phyloP scores from a whole-genome alignment of 2,797 vertebrate genomes.

The Delichon dasypus region DNA sequence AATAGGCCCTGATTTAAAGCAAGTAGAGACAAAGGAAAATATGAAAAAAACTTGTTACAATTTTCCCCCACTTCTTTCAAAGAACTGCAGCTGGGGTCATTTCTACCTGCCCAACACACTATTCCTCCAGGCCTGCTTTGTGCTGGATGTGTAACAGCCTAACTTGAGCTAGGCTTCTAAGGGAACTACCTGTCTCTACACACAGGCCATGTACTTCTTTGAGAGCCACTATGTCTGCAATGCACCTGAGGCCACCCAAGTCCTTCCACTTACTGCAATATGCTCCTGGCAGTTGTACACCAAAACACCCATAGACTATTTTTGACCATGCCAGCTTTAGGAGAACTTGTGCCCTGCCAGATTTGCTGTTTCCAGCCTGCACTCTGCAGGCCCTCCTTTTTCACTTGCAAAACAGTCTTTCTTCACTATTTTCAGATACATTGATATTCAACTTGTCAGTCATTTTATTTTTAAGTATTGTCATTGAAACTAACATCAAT shows the following conservation, averaged over 20 bases:
- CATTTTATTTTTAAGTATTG: not conserved
- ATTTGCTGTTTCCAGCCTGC: not conserved
- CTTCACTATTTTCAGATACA: not conserved
- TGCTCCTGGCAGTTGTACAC: not conserved
- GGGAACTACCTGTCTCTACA: not conserved
- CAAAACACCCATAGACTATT: not conserved
- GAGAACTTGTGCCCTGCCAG: not conserved
- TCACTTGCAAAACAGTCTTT: no score
- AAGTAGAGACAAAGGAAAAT: not conserved
- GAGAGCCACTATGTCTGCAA: not conserved
- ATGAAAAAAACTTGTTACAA: not conserved
- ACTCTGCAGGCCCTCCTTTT: not conserved
- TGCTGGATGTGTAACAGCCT: not conserved
- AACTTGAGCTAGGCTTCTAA: not conserved
- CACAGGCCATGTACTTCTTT: not conserved
- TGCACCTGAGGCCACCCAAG: not conserved
- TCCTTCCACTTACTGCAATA: not conserved
- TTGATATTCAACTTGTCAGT: not conserved
- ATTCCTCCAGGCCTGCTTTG: not conserved
- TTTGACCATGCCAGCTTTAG: not conserved
- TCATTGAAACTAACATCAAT: not conserved
- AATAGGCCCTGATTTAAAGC: not conserved
- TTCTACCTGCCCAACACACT: not conserved
- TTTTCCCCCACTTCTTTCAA: not conserved
- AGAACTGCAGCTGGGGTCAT: not conserved